Conservation (phyloP, 1,140 invertebrate genomes). For the Ericerus pela region DNA sequence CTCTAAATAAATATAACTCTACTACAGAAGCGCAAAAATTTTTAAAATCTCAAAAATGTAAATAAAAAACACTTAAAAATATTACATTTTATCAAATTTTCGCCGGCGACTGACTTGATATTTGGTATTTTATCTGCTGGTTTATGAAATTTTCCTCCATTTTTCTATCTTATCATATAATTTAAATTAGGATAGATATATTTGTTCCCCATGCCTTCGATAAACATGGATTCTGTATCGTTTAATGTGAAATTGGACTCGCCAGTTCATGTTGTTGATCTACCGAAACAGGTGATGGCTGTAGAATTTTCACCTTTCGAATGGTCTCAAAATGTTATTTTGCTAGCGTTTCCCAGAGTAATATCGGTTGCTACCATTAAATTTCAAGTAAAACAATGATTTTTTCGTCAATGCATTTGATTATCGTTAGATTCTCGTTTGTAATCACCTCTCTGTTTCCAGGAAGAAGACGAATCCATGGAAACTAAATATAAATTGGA, state of each 20-base stretch:
- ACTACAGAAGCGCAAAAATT: too few relatives aligned
- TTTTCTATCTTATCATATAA: too few relatives aligned
- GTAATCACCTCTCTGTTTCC: not conserved
- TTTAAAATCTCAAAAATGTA: too few relatives aligned
- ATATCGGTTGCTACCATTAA: conserved; percentile 33
- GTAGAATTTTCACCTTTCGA: conserved; percentile 37
- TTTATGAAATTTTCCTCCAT: too few relatives aligned
- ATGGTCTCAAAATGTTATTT: conserved; percentile 37
- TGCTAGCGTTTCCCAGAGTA: conserved; percentile 32
- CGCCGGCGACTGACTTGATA: too few relatives aligned
- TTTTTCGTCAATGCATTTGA: conserved; percentile 6
- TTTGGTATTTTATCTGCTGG: too few relatives aligned
- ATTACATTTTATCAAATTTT: too few relatives aligned
- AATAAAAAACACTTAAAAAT: too few relatives aligned
- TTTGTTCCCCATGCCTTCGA: conserved; percentile 15
- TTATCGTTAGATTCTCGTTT: not conserved
- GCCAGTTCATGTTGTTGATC: conserved; percentile 19
- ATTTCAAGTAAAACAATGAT: conserved; percentile 31
- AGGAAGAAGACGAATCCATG: not conserved
- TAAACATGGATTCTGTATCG: conserved; percentile 15
- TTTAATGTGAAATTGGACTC: conserved; percentile 14
- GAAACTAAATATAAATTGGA: conserved; percentile 1
- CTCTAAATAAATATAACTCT: too few relatives aligned
- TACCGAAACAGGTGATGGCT: conserved; percentile 31
- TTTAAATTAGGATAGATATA: too few relatives aligned